Percentiles rank a stretch among this genome's conserved stretches.
Conservation (phyloP, 92 coral and sea anemone species). For the Epizoanthus fatuus region DNA sequence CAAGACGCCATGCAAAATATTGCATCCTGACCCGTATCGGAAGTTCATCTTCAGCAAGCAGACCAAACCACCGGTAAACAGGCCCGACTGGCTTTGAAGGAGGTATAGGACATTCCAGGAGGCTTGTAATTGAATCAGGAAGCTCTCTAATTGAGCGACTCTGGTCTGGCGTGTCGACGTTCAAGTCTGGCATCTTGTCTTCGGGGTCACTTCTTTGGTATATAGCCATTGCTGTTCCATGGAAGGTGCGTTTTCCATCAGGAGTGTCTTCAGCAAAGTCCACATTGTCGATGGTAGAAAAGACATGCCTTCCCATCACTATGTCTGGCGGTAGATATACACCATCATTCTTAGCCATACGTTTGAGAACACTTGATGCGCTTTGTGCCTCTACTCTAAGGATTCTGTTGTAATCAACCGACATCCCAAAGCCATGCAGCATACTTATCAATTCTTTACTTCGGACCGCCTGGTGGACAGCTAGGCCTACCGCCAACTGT, state of each 20-base stretch:
- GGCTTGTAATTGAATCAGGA: neutral
- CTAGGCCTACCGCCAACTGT: too few relatives aligned
- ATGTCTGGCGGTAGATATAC: slow-evolving; percentile 8
- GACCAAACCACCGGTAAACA: slow-evolving; percentile 28
- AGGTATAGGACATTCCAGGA: slow-evolving; percentile 66
- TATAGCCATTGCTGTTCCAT: slow-evolving; percentile 48
- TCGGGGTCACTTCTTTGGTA: slow-evolving; percentile 19
- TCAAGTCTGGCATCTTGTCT: neutral
- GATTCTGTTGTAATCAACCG: slow-evolving; percentile 41
- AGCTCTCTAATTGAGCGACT: too few relatives aligned
- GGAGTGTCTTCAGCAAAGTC: too few relatives aligned
- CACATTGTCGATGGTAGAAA: too few relatives aligned
- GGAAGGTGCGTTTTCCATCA: too few relatives aligned
- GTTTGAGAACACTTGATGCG: too few relatives aligned
- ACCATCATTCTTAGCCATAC: too few relatives aligned
- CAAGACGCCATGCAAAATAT: slow-evolving; percentile 65
- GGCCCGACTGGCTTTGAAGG: slow-evolving; percentile 54
- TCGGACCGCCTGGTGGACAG: slow-evolving; percentile 37
- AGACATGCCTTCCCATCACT: slow-evolving; percentile 11
- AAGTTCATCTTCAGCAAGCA: slow-evolving; percentile 38
- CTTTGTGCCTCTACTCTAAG: neutral
- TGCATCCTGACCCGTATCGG: slow-evolving; percentile 35
- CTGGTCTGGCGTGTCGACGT: too few relatives aligned
- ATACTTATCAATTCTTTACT: slow-evolving; percentile 21
- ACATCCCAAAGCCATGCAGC: slow-evolving; percentile 29